Conservation (phyloP, 2,797 vertebrate genomes). For the Euthynnus affinis region DNA sequence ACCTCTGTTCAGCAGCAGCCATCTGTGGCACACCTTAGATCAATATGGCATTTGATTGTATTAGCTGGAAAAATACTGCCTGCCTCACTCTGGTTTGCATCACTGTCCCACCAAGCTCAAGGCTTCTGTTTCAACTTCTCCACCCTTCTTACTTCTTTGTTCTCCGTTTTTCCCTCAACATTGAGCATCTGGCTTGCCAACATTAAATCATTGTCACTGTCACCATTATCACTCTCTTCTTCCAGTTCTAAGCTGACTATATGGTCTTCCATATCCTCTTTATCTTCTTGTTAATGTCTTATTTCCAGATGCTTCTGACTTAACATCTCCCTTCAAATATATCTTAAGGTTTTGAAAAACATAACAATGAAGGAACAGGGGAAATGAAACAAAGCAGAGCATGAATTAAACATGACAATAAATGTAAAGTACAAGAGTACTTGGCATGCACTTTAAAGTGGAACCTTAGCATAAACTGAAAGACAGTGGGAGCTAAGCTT, state of each 20-base stretch:
- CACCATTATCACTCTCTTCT: constrained; percentile 16
- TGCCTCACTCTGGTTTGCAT: constrained; percentile 43
- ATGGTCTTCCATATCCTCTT: background rate
- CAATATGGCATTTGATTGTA: constrained; percentile 65
- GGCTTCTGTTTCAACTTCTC: constrained; percentile 23
- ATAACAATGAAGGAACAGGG: background rate
- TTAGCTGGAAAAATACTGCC: constrained; percentile 61
- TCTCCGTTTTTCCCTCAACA: constrained; percentile 12
- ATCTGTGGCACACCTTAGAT: constrained; percentile 65
- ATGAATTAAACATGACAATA: constrained; percentile 28
- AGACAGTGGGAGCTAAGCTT: background rate
- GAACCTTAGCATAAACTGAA: background rate
- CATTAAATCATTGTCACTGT: constrained; percentile 2
- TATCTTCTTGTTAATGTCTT: background rate
- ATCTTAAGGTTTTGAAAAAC: constrained; percentile 1
- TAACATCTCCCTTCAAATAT: background rate
- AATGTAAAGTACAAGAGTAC: background rate
- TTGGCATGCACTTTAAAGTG: constrained; percentile 19
- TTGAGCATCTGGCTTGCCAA: background rate
- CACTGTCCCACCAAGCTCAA: constrained; percentile 25
- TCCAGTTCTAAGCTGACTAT: background rate
- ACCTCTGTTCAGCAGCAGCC: constrained; percentile 49
- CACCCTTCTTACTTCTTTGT: constrained; percentile 46
- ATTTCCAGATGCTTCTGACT: constrained; percentile 4
- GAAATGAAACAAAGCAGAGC: background rate